These are phyloP conservation scores for Drosophila kanekoi DNA, from an alignment of 2,888 invertebrate genomes.

Conservation along the genomic window DNA sequence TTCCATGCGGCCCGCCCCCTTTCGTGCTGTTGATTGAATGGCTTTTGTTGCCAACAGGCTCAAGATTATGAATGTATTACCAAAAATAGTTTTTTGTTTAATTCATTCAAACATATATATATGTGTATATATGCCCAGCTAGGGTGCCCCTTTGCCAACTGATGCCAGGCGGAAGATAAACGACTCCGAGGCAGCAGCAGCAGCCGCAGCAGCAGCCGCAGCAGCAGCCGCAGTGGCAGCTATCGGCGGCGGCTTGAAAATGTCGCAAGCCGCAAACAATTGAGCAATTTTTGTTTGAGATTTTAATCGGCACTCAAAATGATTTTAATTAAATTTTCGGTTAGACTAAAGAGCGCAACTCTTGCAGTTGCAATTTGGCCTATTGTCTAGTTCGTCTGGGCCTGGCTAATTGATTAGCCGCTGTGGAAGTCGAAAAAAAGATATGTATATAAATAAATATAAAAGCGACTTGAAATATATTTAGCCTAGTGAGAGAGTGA, in stretches of 20 bases:
- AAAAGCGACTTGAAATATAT: constrained; percentile 7
- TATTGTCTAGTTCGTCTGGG: constrained; percentile 22
- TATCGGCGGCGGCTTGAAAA: constrained; percentile 23
- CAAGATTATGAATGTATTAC: constrained; percentile 43
- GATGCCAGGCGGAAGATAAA: constrained; percentile 66
- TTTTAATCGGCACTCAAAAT: constrained; percentile 45
- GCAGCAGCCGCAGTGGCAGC: constrained; percentile 5
- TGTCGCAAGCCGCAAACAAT: constrained; percentile 64
- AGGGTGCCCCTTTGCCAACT: constrained; percentile 34
- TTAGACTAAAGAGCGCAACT: constrained; percentile 17
- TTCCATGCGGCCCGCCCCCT: constrained; percentile 23
- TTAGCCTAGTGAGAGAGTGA: constrained; percentile 41
- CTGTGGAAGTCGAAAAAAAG: constrained; percentile 36
- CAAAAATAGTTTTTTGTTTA: constrained; percentile 48
- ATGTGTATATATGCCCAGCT: constrained; percentile 17
- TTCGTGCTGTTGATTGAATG: constrained; percentile 57
- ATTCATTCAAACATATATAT: constrained; percentile 39
- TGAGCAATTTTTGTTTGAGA: constrained; percentile 65
- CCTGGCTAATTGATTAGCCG: constrained; percentile 52
- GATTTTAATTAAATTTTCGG: constrained; percentile 51
- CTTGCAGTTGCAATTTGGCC: constrained; percentile 50
- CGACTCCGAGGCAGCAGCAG: constrained; percentile 11
- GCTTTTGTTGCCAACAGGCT: constrained; percentile 36
- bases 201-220: constrained; percentile 4
- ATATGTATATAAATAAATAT: neutral